Evolutionary conservation across 2,797 vertebrate genomes (phyloP), one percentile per base, ranked within the genome.

Genomic region (Sebastes iracundus): DNA sequence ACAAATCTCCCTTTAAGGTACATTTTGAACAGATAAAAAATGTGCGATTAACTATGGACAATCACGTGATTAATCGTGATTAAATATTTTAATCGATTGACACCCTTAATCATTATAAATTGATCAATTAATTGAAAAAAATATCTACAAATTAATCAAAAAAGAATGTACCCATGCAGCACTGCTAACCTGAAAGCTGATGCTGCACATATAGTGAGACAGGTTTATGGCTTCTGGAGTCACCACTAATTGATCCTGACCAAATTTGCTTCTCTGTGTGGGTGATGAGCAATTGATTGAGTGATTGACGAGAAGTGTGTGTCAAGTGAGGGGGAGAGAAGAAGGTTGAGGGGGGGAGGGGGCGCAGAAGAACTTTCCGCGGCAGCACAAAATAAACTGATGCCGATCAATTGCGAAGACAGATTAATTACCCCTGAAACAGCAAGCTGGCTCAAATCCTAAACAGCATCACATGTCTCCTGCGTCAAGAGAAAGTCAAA

Each of bases 341-440:
- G 23, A 52, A 10, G 33, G 42, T 2, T 13, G 28, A 42, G 0
- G 14, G 6, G 11, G 7, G 52, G 22, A 30, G 18, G 16, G 25
- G 42, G 25, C 12, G 63, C 59, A 11, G 52, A 13, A 74, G 38
- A 65, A 74, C 30, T 49, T 49, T 69, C 33, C 0, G 14, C 84
- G 62, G 73, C 71, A 69, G 86, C 30, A 86, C 74, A 83, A 81
- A 86, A 79, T 75, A 58, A 89, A 86, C 46, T 2, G 68, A 84
- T 27, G 14, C 49, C 2, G 22, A 87, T 88, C 76, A 74, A 86
- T 83, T 35, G 22, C 62, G 52, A 23, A 65, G 83, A 81, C 72
- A 38, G 80, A 68, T 88, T 78, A 58, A 87, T 90, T 79, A 89
- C 1, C 46, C n/a, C 46, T 27, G 68, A 87, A 83, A 84, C 77